Base-by-base conservation (phyloP, 2,888 invertebrate genomes). In the Tuberolachnus salignus region DNA sequence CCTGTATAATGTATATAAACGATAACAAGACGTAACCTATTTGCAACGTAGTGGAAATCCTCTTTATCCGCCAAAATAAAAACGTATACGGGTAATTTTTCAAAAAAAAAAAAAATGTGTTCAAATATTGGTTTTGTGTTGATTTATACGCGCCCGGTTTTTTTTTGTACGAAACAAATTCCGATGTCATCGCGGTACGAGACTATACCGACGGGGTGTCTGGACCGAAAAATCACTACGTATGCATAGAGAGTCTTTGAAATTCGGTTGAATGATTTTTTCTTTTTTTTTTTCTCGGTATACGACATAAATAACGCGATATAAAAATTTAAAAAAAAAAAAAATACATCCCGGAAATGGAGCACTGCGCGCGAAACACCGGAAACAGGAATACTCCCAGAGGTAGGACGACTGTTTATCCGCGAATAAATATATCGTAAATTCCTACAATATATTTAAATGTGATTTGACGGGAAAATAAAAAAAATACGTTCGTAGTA, bases 141-240 rank as follows among this genome's bases (percentile, higher is more conserved):
- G 23, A 1, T 23, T 3, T 8, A 21, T 0, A 11, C 21, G 55
- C 21, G 19, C 55, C 8, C 13, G 59, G 19, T 63, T 42, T 42
- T 46, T 66, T 66, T 46, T 66, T 66, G 10, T 10, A 10, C n/a
- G 9, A 66, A 49, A 51, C 26, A 51, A 49, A 51, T 51, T 67
- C 49, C n/a, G 16, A 11, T 4, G 6, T 21, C 49, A 4, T 67
- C 23, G 49, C 11, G 67, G 1, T 19, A 53, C 26, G 49, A 67
- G 49, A 26, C 49, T 16, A 8, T 26, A 26, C 49, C 34, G 34
- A 6, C 34, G 34, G 34, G 34, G 6, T 34, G 34, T 34, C 26
- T 67, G 67, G n/a, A 67, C 69, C 69, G 69, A 34, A 19, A 69
- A 69, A 69, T 69, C 53, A 69, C 53, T 53, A 9, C 53, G n/a